These are phyloP conservation scores for Drosophila santomea DNA, from an alignment of 1,140 invertebrate species.

Conservation along the genomic window DNA sequence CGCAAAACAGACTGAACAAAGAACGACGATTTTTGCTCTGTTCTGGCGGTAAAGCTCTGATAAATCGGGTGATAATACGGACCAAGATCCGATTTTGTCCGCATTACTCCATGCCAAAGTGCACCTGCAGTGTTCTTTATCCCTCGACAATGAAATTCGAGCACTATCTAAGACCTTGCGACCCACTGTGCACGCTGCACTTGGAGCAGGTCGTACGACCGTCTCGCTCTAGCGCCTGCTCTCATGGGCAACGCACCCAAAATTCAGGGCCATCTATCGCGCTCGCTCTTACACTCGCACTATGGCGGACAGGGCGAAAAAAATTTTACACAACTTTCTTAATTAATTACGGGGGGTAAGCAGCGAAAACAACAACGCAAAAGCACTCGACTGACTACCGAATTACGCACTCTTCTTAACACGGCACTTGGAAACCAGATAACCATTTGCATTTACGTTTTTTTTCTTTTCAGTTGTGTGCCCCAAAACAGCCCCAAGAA, in stretches of 20 bases:
- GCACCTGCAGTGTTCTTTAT: constrained; percentile 26
- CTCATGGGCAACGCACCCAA: constrained; percentile 69
- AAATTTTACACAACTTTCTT: constrained; percentile 81
- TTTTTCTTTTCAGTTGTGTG: constrained; percentile 54
- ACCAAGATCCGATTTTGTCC: not conserved
- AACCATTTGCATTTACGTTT: constrained; percentile 44
- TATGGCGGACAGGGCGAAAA: constrained; percentile 68
- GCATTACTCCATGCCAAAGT: not conserved
- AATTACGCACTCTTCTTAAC: constrained; percentile 60
- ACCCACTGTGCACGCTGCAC: constrained; percentile 70
- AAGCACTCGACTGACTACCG: constrained; percentile 11
- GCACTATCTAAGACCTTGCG: constrained; percentile 11
- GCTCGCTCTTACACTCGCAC: constrained; percentile 53
- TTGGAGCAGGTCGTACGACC: constrained; percentile 50
- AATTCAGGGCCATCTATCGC: constrained; percentile 64
- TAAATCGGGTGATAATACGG: constrained; percentile 7
- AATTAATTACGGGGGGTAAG: constrained; percentile 52
- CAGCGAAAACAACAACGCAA: constrained; percentile 54
- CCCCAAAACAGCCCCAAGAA: constrained; percentile 53
- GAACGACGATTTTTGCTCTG: constrained; percentile 6
- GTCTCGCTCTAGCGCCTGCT: constrained; percentile 48
- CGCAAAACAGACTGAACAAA: constrained; percentile 52
- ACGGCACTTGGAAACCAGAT: constrained; percentile 26
- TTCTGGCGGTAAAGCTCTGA: not conserved
- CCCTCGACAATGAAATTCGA: not conserved